Evolutionary conservation across 2,888 invertebrate species (phyloP).

Genomic region (Eledona agricola): DNA sequence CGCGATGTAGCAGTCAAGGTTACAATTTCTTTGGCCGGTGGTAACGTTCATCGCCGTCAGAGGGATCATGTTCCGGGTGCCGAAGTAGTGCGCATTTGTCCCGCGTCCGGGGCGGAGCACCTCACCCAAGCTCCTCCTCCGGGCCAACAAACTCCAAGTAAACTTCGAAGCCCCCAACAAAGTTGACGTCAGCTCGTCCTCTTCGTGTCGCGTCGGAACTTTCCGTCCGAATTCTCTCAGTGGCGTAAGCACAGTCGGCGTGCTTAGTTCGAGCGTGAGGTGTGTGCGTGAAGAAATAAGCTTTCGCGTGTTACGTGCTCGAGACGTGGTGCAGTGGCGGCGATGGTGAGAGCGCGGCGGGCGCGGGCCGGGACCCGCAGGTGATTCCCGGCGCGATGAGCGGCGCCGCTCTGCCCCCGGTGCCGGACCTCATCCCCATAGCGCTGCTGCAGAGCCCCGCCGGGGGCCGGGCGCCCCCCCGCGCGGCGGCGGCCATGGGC

Average conservation of each 20-base stretch:
- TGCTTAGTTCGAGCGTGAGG: slow-evolving; percentile 53
- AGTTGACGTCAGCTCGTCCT: slow-evolving; percentile 49
- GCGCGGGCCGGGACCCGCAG: slow-evolving; percentile 32
- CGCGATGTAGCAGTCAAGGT: slow-evolving; percentile 59
- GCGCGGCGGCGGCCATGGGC: slow-evolving; percentile 60
- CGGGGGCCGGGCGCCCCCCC: slow-evolving; percentile 50
- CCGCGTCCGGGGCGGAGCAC: slow-evolving; percentile 50
- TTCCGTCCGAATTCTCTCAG: slow-evolving; percentile 55
- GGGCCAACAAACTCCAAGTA: slow-evolving; percentile 55
- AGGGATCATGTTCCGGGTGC: slow-evolving; percentile 52
- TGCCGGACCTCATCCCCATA: slow-evolving; percentile 62
- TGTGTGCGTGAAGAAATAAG: slow-evolving; percentile 45
- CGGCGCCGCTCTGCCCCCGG: slow-evolving; percentile 58
- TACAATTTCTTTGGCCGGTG: slow-evolving; percentile 51
- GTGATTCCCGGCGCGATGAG: slow-evolving; percentile 55
- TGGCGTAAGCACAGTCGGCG: slow-evolving; percentile 53
- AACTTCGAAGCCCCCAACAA: slow-evolving; percentile 50
- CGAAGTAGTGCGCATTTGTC: slow-evolving; percentile 44
- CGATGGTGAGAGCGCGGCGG: slow-evolving; percentile 30
- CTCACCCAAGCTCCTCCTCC: slow-evolving; percentile 46
- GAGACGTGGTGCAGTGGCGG: slow-evolving; percentile 20
- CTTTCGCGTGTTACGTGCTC: slow-evolving; percentile 29
- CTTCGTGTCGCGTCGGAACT: slow-evolving; percentile 42
- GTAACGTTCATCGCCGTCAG: slow-evolving; percentile 56
- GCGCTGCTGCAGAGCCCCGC: slow-evolving; percentile 55